These are phyloP conservation scores for Pseudomyrmex cubaensis DNA, from an alignment of 1,140 invertebrate genomes.

Conservation along the genomic window DNA sequence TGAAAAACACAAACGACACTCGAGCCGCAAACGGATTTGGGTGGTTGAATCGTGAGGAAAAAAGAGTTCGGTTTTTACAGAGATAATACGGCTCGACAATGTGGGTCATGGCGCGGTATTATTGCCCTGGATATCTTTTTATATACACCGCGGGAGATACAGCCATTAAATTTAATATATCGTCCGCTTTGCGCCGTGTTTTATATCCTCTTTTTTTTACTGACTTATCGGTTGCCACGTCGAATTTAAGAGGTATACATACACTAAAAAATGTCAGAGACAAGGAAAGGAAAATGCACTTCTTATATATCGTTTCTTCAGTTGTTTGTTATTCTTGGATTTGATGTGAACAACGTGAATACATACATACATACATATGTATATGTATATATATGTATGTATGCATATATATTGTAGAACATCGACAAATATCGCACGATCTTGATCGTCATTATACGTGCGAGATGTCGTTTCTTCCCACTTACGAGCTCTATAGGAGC, in stretches of 20 bases:
- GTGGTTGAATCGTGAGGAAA: constrained; percentile 25
- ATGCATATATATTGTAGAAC: not conserved
- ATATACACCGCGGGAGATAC: constrained; percentile 36
- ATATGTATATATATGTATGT: too few relatives aligned
- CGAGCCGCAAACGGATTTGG: constrained; percentile 52
- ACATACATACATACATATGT: too few relatives aligned
- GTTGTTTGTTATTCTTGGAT: constrained; percentile 18
- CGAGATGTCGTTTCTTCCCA: constrained; percentile 20
- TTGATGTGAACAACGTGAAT: not conserved
- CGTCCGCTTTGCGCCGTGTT: not conserved
- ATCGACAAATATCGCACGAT: constrained; percentile 6
- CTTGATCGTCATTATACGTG: not conserved
- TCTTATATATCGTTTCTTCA: not conserved
- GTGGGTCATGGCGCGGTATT: constrained; percentile 50
- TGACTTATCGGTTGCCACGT: constrained; percentile 12
- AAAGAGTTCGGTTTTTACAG: constrained; percentile 62
- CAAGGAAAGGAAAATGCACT: not conserved
- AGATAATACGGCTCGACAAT: constrained; percentile 59
- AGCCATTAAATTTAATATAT: constrained; percentile 64
- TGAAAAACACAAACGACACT: constrained; percentile 44
- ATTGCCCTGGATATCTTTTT: constrained; percentile 53
- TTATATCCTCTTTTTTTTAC: not conserved
- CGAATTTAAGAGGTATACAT: not conserved
- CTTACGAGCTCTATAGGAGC: constrained; percentile 20
- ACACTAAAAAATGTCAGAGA: not conserved